Conservation (phyloP, 2,888 invertebrate genomes). For the Cheilosia vernalis region DNA sequence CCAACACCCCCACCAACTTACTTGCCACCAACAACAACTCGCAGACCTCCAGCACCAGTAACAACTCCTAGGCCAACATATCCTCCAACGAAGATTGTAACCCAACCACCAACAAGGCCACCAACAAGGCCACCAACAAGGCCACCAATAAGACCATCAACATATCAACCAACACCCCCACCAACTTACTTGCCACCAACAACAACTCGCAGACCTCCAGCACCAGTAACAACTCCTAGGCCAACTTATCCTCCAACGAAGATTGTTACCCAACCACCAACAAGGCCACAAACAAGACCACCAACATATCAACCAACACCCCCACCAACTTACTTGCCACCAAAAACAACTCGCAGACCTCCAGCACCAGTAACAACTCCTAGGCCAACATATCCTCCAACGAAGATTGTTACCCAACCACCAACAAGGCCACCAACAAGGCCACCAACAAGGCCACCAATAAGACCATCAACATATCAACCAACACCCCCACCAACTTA, state of each 20-base stretch:
- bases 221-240: constrained; percentile 73
- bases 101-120: constrained; percentile 7
- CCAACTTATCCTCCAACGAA: constrained; percentile 72
- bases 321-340: constrained; percentile 8
- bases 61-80: constrained; percentile 35
- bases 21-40: constrained; percentile 31
- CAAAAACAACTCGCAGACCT: constrained; percentile 10
- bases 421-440: constrained; percentile 20
- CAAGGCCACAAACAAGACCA: constrained; percentile 29
- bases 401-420: background rate
- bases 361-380: constrained; percentile 43
- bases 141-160: constrained; percentile 1
- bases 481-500: constrained; percentile 7
- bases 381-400: constrained; percentile 32
- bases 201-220: constrained; percentile 21
- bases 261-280: constrained; percentile 39
- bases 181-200: constrained; percentile 46
- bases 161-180: background rate
- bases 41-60: constrained; percentile 12
- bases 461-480: constrained; percentile 4
- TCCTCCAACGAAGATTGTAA: constrained; percentile 22
- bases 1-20: too few species aligned
- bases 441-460: constrained; percentile 18
- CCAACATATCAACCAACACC: constrained; percentile 38
- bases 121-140: constrained; percentile 21